Evolutionary conservation across 2,888 invertebrate genomes (phyloP).

Genomic region (Drosophila subsilvestris): DNA sequence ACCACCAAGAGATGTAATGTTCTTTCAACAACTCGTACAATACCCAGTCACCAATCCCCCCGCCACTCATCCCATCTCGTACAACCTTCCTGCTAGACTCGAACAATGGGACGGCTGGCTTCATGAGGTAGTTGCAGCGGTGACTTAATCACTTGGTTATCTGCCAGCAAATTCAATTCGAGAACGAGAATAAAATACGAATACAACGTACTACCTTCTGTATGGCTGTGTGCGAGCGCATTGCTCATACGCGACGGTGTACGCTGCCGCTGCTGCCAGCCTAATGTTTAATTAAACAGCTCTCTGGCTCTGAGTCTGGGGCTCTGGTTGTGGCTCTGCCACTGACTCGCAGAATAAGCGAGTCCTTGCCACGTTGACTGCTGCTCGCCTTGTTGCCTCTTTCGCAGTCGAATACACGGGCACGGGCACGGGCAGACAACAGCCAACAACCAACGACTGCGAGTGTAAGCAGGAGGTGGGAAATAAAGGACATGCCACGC

Average conservation of each 20-base stretch:
- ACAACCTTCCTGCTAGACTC: background rate
- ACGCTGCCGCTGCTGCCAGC: slow-evolving; percentile 23
- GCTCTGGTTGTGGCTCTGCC: slow-evolving; percentile 11
- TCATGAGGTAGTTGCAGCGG: background rate
- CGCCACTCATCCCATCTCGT: background rate
- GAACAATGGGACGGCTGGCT: background rate
- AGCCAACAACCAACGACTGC: background rate
- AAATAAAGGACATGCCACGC: background rate
- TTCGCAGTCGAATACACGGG: slow-evolving; percentile 4
- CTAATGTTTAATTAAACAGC: slow-evolving; percentile 53
- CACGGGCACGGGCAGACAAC: background rate
- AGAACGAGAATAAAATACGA: background rate
- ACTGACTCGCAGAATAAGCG: slow-evolving; percentile 43
- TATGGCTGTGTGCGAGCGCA: background rate
- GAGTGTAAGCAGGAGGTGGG: background rate
- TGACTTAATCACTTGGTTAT: slow-evolving; percentile 1
- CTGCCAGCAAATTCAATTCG: background rate
- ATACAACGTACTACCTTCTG: background rate
- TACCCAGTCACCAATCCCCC: no score
- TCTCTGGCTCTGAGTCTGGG: slow-evolving; percentile 18
- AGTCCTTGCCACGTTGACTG: slow-evolving; percentile 30
- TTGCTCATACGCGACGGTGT: slow-evolving; percentile 29
- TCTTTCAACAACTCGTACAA: background rate
- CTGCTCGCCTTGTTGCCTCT: slow-evolving; percentile 9
- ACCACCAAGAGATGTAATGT: background rate